These are phyloP conservation scores for Sympetrum striolatum DNA, from an alignment of 2,888 invertebrate species.

Conservation along the genomic window DNA sequence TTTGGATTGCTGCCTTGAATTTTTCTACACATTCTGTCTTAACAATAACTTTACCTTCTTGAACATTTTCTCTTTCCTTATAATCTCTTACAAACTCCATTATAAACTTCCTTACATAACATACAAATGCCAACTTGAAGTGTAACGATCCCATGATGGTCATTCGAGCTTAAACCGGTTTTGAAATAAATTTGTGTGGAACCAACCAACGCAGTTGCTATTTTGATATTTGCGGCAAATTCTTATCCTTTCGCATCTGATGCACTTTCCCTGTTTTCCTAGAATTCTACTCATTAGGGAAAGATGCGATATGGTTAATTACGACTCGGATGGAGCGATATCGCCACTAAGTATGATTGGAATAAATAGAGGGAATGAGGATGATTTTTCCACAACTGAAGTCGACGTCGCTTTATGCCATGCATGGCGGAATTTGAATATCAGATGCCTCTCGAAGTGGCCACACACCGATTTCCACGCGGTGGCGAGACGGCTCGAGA, in stretches of 20 bases:
- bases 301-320: background rate
- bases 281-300: background rate
- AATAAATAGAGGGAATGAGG: background rate
- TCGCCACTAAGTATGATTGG: background rate
- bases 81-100: too few species aligned
- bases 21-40: too few species aligned
- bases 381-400: background rate
- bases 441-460: background rate
- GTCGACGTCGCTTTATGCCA: background rate
- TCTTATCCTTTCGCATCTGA: background rate
- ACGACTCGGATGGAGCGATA: background rate
- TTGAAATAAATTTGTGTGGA: background rate
- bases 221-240: background rate
- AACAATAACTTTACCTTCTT: too few species aligned
- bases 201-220: background rate
- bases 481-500: background rate
- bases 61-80: too few species aligned
- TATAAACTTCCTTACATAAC: too few species aligned
- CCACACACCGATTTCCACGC: background rate
- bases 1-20: too few species aligned
- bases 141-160: background rate
- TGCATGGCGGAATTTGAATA: background rate
- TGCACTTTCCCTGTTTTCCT: background rate
- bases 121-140: too few species aligned
- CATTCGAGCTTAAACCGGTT: background rate